These are phyloP conservation scores for Habroteleia sp. DNA, from an alignment of 2,888 invertebrate species.

Conservation along the genomic window DNA sequence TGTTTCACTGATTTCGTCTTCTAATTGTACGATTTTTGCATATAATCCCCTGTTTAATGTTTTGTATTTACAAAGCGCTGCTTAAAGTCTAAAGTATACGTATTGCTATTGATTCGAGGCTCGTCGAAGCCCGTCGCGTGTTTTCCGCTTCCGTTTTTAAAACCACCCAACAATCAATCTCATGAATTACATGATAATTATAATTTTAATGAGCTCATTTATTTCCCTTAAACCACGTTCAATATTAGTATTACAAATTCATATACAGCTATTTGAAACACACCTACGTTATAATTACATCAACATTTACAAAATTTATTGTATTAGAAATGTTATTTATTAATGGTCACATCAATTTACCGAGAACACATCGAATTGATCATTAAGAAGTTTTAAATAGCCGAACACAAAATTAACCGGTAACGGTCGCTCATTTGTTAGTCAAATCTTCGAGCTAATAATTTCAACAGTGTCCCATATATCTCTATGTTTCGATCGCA, in stretches of 20 bases:
- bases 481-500: no score
- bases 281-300: slow-evolving; percentile 44
- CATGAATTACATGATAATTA: slow-evolving; percentile 30
- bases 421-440: no score
- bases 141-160: background rate
- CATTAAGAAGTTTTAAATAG: slow-evolving; percentile 14
- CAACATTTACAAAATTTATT: slow-evolving; percentile 50
- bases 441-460: no score
- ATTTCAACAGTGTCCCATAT: no score
- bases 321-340: slow-evolving; percentile 27
- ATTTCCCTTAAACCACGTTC: slow-evolving; percentile 18
- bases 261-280: slow-evolving; percentile 48
- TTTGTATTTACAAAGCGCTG: slow-evolving; percentile 50
- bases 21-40: slow-evolving; percentile 20
- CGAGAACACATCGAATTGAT: slow-evolving; percentile 12
- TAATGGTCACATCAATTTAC: slow-evolving; percentile 26
- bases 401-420: no score
- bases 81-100: slow-evolving; percentile 54
- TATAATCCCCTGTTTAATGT: slow-evolving; percentile 5
- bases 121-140: slow-evolving; percentile 5
- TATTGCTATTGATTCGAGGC: slow-evolving; percentile 52
- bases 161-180: slow-evolving; percentile 50
- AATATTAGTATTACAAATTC: slow-evolving; percentile 45
- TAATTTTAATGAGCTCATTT: slow-evolving; percentile 30
- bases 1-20: slow-evolving; percentile 10